phyloP scores from a whole-genome alignment of 2,113 vertebrate genomes.

The Tursiops truncatus region DNA sequence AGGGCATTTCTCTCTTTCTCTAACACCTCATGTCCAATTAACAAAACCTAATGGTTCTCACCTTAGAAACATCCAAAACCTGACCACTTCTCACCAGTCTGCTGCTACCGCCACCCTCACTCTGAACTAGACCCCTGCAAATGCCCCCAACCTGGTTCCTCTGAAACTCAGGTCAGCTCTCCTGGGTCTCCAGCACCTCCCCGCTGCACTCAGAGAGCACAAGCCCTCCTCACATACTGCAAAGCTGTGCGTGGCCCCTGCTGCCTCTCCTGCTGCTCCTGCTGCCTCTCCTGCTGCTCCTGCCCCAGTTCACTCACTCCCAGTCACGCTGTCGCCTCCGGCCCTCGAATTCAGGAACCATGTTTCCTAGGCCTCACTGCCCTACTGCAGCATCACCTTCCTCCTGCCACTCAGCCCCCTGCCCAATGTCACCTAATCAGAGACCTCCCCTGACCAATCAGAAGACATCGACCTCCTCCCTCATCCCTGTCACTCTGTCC shows the following conservation, averaged over 20 bases:
- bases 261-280: not conserved
- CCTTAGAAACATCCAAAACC: not conserved
- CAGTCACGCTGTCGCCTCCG: fast-evolving
- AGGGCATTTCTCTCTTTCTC: not conserved
- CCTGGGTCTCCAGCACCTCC: not conserved
- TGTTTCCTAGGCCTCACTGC: not conserved
- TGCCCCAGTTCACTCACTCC: not conserved
- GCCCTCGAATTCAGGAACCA: not conserved
- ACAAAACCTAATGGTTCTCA: not conserved
- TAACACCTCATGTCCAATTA: not conserved
- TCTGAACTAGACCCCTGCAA: not conserved
- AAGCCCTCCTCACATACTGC: not conserved
- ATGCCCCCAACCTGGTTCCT: not conserved
- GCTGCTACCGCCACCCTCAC: fast-evolving
- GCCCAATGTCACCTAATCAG: not conserved
- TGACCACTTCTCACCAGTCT: not conserved
- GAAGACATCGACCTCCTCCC: not conserved
- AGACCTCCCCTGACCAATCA: not conserved
- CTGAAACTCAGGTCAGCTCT: not conserved
- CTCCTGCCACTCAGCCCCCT: not conserved
- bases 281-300: not conserved
- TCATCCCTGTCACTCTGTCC: not conserved
- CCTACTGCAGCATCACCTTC: not conserved
- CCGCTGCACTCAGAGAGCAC: not conserved
- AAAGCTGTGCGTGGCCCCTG: fast-evolving